These are phyloP conservation scores for Lepas anatifera DNA, from an alignment of 2,888 invertebrate species.

Conservation along the genomic window DNA sequence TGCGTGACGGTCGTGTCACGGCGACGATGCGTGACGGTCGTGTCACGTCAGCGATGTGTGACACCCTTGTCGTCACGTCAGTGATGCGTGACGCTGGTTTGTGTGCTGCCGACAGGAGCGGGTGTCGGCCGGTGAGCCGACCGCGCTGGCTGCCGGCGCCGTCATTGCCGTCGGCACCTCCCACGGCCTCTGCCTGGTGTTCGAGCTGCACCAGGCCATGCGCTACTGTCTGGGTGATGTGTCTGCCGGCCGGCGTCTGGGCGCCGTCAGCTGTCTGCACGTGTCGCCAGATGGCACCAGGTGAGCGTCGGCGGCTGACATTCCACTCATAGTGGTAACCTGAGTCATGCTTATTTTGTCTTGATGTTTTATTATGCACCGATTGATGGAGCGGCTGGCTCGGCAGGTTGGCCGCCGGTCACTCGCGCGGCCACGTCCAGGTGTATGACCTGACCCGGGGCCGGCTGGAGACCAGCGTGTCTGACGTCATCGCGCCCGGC, in stretches of 20 bases:
- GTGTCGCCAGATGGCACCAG: background rate
- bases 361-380: too few relatives aligned
- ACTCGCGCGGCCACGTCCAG: conserved; percentile 68
- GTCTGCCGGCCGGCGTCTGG: conserved; percentile 41
- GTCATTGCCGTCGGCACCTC: conserved; percentile 85
- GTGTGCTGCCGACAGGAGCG: conserved; percentile 50
- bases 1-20: too few relatives aligned
- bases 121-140: conserved; percentile 77
- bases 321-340: too few relatives aligned
- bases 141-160: conserved; percentile 42
- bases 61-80: background rate
- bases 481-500: conserved; percentile 71
- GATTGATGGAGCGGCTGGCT: conserved; percentile 42
- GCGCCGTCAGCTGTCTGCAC: conserved; percentile 45
- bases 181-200: conserved; percentile 77
- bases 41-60: too few relatives aligned
- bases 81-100: background rate
- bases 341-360: too few relatives aligned
- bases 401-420: conserved; percentile 58
- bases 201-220: conserved; percentile 72
- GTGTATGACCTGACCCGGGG: conserved; percentile 75
- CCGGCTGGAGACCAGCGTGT: conserved; percentile 53
- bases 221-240: conserved; percentile 66
- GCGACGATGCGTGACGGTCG: too few relatives aligned
- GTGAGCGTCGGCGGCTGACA: conserved; percentile 34